Evolutionary conservation across 2,888 invertebrate genomes (phyloP), one percentile per base, ranked within the genome.

Genomic region (Calliphora vomitoria): DNA sequence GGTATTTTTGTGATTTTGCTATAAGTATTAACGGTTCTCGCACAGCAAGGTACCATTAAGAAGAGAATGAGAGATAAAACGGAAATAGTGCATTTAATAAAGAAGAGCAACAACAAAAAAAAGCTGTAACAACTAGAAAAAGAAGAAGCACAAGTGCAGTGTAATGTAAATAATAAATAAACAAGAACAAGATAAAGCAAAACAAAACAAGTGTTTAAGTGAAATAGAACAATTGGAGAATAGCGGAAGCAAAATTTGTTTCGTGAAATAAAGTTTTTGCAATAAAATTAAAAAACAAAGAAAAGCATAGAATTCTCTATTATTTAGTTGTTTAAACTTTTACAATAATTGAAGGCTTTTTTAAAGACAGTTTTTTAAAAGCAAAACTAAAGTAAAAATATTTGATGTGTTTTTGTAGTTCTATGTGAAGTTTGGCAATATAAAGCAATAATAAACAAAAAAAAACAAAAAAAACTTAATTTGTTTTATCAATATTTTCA

Each of bases 1-100:
- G 35, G 35, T 35, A 35, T 35, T 5, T 35, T 35, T 35, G 4
- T 35, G 4, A 5, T 68, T 13, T 78, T 64, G 35, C 20, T 71
- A 4, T 66, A 31, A n/a, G 4, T 15, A 68, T 86, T 68, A 80
- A 89, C 86, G 62, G 84, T 78, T 78, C 68, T 79, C 55, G 68
- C 60, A 50, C 41, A 41, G 44, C 62, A 62, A 66, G 58, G 35
- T 35, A 35, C 35, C 5, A 44, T 8, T 8, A 11, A 53, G 69
- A 69, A 69, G 71, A 71, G 71, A 72, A 81, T 71, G 31, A 82
- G 44, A 82, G 87, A 86, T 87, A 86, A 82, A 85, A 88, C 84
- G 88, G 78, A 84, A 90, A 86, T 81, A 76, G 83, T 82, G 85
- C 85, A 85, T 41, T 85, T 81, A 53, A 38, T 80, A 35, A 20